Evolutionary conservation across 1,140 invertebrate genomes (phyloP).

Genomic region (Oryzaephilus surinamensis): DNA sequence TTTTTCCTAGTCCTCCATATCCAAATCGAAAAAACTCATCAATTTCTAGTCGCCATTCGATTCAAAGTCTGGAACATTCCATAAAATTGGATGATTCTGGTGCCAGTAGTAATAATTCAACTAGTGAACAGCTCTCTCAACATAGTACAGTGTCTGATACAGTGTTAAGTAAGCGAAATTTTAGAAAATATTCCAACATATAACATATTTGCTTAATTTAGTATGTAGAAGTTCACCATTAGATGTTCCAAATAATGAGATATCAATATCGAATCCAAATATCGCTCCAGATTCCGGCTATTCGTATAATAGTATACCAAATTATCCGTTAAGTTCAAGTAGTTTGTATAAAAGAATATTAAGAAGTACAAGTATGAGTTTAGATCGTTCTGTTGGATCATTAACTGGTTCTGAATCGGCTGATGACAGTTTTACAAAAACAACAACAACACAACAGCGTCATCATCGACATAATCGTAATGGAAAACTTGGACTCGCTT

Average conservation of each 20-base stretch:
- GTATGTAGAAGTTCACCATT: constrained; percentile 22
- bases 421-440: constrained; percentile 8
- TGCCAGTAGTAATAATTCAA: constrained; percentile 26
- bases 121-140: constrained; percentile 26
- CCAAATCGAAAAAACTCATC: constrained; percentile 5
- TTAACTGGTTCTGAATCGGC: constrained; percentile 14
- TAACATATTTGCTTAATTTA: constrained; percentile 1
- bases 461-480: constrained; percentile 19
- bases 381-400: constrained; percentile 17
- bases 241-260: constrained; percentile 22
- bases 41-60: constrained; percentile 16
- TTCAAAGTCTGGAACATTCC: constrained; percentile 26
- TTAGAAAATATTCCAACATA: background rate
- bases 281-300: constrained; percentile 29
- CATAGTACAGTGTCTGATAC: constrained; percentile 31
- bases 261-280: constrained; percentile 17
- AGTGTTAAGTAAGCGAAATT: constrained; percentile 19
- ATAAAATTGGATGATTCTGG: constrained; percentile 27
- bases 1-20: constrained; percentile 29
- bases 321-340: constrained; percentile 21
- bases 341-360: constrained; percentile 24
- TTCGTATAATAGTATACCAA: constrained; percentile 17
- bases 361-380: constrained; percentile 21
- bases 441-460: constrained; percentile 5
- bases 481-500: constrained; percentile 46